Evolutionary conservation across 2,797 vertebrate species (phyloP), one percentile per base, ranked within the genome.

Genomic region (Parotocinclus haroldoi): DNA sequence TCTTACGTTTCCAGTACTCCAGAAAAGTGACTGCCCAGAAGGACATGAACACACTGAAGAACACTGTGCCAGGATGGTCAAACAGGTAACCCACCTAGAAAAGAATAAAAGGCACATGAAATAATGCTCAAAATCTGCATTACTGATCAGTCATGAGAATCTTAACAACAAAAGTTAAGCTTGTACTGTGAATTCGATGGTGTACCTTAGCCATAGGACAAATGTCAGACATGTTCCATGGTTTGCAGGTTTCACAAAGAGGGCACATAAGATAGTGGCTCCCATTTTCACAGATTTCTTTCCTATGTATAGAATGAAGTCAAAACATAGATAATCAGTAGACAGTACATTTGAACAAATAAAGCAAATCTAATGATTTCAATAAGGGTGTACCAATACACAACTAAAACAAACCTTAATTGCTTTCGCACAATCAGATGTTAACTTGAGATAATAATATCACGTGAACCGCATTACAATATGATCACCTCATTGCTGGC

Each of bases 11-110:
- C 92, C 90, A 90, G 80, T 88, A 91, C 78, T 93, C 91, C 76
- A 93, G 70, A 78, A 93, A 94, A n/a, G 88, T 87, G 40, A 89
- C 83, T 0, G 91, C 87, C 92, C 91, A 90, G 76, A 93, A 91
- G 49, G 92, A 93, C 89, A 92, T 90, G 81, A 92, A 93, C 46
- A 92, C 84, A 60, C 91, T 92, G 83, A 93, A 92, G 87, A 93
- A 84, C 14, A 92, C 89, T 0, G 89, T 91, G 3, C 90, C 89
- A 0, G 87, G 88, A 66, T 92, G 90, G 74, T 93, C 92, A 65
- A 91, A 93, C 44, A 93, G 80, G 77, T 90, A 91, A 7, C 91
- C 91, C 74, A 90, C 16, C 90, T 92, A 76, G 71, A 17, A 37
- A 12, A 52, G 10, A 53, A 50, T 37, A 27, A 10, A 12, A 18